phyloP scores from a whole-genome alignment of 1,140 invertebrate genomes.

The Andrena cerasifolii region DNA sequence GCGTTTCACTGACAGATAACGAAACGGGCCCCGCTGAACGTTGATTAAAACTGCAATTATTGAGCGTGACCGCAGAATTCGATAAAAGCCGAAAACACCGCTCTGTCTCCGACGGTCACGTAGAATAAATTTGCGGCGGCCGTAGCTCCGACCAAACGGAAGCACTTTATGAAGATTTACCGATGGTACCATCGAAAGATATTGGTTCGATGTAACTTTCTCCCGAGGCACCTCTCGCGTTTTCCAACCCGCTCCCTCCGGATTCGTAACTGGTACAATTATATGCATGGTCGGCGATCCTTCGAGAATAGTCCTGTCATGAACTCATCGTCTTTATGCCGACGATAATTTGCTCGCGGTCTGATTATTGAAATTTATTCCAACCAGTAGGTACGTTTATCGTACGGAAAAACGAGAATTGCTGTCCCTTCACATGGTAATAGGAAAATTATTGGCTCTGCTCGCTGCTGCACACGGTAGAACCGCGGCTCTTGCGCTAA shows the following conservation, averaged over 20 bases:
- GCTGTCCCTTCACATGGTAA: background rate
- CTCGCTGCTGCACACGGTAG: background rate
- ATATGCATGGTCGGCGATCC: background rate
- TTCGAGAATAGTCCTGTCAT: background rate
- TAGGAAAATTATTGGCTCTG: conserved; percentile 8
- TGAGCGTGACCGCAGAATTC: conserved; percentile 55
- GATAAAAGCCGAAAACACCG: conserved; percentile 59
- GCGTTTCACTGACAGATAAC: conserved; percentile 51
- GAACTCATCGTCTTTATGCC: background rate
- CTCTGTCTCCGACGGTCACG: conserved; percentile 38
- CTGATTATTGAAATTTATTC: conserved; percentile 32
- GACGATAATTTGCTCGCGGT: conserved; percentile 16
- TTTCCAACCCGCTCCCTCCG: background rate
- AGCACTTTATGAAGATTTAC: conserved; percentile 45
- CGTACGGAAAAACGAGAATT: background rate
- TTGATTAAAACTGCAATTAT: conserved; percentile 68
- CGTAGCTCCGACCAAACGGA: background rate
- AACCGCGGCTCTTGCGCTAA: no score
- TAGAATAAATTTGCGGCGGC: conserved; percentile 35
- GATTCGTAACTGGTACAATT: background rate
- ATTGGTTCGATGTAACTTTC: background rate
- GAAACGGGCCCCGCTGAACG: conserved; percentile 22
- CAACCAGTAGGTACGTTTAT: background rate
- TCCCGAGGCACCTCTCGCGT: background rate
- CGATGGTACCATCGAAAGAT: background rate